Evolutionary conservation across 2,797 vertebrate species (phyloP).

Genomic region (Anguilla anguilla): DNA sequence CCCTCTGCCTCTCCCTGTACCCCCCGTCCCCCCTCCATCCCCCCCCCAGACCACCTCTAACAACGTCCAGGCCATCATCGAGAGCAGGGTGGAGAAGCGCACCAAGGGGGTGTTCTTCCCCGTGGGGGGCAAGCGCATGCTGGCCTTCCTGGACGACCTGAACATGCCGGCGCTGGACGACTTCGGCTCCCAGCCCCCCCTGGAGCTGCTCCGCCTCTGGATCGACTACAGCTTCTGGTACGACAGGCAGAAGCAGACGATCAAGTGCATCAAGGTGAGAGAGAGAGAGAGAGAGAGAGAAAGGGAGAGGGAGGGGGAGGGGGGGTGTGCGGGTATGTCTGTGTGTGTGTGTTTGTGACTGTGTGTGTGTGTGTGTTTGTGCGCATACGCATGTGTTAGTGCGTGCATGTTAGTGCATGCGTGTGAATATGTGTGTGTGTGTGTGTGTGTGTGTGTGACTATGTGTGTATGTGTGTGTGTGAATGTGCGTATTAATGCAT

Average conservation of each 20-base stretch:
- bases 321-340: neutral
- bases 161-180: conserved; percentile 85
- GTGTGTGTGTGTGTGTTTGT: conserved; percentile 25
- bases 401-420: neutral
- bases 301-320: neutral
- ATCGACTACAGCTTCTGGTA: conserved; percentile 91
- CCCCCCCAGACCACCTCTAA: conserved; percentile 78
- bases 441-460: too few species aligned
- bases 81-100: conserved; percentile 84
- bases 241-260: conserved; percentile 78
- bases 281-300: neutral
- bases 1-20: neutral
- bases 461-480: too few species aligned
- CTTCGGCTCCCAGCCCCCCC: conserved; percentile 86
- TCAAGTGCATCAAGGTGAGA: conserved; percentile 83
- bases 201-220: conserved; percentile 88
- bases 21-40: neutral
- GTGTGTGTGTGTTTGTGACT: conserved; percentile 6
- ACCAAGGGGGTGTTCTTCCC: conserved; percentile 84
- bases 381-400: too few species aligned
- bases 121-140: conserved; percentile 77
- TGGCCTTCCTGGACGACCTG: conserved; percentile 87
- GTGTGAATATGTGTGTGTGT: too few species aligned
- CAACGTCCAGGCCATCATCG: conserved; percentile 83
- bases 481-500: too few species aligned